Conservation (phyloP, 1,140 invertebrate genomes). For the Sycophaga agraensis region DNA sequence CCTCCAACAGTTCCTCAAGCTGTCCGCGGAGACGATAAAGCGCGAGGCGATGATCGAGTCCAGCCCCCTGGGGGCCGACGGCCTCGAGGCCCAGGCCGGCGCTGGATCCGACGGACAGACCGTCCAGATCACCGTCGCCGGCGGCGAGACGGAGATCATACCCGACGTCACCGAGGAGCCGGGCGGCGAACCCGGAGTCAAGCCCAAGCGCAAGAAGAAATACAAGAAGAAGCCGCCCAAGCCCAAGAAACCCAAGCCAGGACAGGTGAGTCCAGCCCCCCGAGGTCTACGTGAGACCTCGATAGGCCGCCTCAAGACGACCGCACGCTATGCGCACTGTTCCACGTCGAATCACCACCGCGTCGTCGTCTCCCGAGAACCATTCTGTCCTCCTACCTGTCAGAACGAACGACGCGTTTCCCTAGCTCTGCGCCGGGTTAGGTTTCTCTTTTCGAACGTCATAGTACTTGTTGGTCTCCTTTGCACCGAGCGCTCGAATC, state of each 20-base stretch:
- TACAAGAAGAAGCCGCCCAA: conserved; percentile 79
- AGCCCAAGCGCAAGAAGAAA: conserved; percentile 73
- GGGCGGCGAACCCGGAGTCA: conserved; percentile 48
- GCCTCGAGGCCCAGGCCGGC: conserved; percentile 49
- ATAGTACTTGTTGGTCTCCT: too few species aligned
- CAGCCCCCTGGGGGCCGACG: conserved; percentile 53
- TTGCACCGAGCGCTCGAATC: too few species aligned
- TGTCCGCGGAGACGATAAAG: conserved; percentile 62
- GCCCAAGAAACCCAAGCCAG: conserved; percentile 70
- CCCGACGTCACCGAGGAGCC: conserved; percentile 56
- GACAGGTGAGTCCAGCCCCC: conserved; percentile 54
- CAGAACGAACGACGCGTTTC: too few species aligned
- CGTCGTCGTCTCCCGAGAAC: too few species aligned
- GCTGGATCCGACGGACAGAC: conserved; percentile 45
- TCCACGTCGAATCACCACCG: too few species aligned
- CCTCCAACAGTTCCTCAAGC: conserved; percentile 63
- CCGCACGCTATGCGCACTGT: too few species aligned
- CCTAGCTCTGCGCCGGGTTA: too few species aligned
- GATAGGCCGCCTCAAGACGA: too few species aligned
- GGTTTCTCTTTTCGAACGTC: too few species aligned
- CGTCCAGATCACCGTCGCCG: conserved; percentile 52
- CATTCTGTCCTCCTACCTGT: too few species aligned
- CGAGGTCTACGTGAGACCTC: too few species aligned
- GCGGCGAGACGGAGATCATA: conserved; percentile 55
- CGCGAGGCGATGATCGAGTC: conserved; percentile 58